Evolutionary conservation across 2,113 vertebrate genomes (phyloP), one percentile per base, ranked within the genome.

Genomic region (Lipophrys pholis): DNA sequence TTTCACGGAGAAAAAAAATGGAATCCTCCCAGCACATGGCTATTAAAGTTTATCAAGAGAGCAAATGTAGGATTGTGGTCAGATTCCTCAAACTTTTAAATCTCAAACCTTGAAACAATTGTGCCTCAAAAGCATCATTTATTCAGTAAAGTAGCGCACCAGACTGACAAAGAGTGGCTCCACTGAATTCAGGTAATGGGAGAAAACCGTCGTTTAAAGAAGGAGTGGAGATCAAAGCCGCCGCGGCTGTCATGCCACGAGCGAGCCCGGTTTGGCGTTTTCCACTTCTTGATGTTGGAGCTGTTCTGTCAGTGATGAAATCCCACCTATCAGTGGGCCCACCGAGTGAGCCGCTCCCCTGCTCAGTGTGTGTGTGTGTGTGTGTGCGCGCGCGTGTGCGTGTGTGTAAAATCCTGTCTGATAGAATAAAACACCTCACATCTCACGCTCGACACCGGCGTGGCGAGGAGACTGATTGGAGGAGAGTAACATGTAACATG

Each of bases 131-230:
- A 62, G 58, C 63, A 63, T 48, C 66, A 70, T 80, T 70, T 30
- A 65, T 30, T 58, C 11, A 6, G 52, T 48, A 8, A 57, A 53
- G 73, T 81, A 67, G 50, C 42, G n/a, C 8, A 1, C 11, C 63
- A 53, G 60, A 74, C 70, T 71, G 65, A 84, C 78, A 83, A 71
- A 81, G 48, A 67, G 53, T 41, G 50, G 67, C 58, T 55, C 41
- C 21, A 41, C 49, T 42, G 68, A 55, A 68, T 59, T 35, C 71
- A 67, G 68, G 71, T 81, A 75, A 75, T 72, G 69, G 66, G 73
- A 71, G 40, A 63, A 76, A 77, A 59, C 36, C 39, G 15, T 35
- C 15, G 10, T 83, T 84, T 61, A 54, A 21, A 73, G 61, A 48
- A 72, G 6, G 41, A 62, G 48, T 36, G 9, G 12, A 69, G 78